Base-by-base conservation (phyloP, 2,888 invertebrate genomes). In the Stenodema calcarata region DNA sequence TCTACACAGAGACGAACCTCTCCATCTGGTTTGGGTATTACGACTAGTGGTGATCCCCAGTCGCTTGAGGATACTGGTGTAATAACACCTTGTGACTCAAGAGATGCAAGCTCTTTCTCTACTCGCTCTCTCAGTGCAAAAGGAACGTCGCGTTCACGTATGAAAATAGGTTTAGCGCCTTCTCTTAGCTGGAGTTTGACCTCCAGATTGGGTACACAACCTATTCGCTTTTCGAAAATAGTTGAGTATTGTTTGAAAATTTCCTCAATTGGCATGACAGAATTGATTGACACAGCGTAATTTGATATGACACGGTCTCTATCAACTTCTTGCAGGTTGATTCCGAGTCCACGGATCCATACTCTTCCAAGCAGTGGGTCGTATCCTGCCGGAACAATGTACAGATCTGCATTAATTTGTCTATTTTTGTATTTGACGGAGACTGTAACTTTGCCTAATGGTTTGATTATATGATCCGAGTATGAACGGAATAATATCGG, bases 51-150 rank as follows among this genome's bases (percentile, higher is more conserved):
- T 42, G 62, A 75, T 16, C 76, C 70, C 81, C 70, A 87, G 69
- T 87, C 76, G 23, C 90, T 47, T 16, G 70, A 27, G 0, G 86
- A 81, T n/a, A 87, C 76, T 44, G 80, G 83, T 3, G 14, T 69
- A 44, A 83, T 83, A 27, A 83, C 83, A 4, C 83, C 83, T 35
- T 83, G 83, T 7, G 69, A 69, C 35, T 83, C 83, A 42, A 83
- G 83, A 9, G 83, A 70, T 16, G 83, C 35, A 1, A 83, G 42
- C n/a, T 83, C 83, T 42, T 70, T 83, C 30, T 83, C 83, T 6
- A 83, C 83, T 18, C 83, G 70, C 23, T 70, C 83, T 41, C 83
- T 11, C 28, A 83, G 28, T 2, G 83, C 83, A 35, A 83, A 83
- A 35, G 86, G 80, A 70, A 86, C 86, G 69, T 86, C 80, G 28